Evolutionary conservation across 2,113 vertebrate species (phyloP).

Genomic region (Passer domesticus): DNA sequence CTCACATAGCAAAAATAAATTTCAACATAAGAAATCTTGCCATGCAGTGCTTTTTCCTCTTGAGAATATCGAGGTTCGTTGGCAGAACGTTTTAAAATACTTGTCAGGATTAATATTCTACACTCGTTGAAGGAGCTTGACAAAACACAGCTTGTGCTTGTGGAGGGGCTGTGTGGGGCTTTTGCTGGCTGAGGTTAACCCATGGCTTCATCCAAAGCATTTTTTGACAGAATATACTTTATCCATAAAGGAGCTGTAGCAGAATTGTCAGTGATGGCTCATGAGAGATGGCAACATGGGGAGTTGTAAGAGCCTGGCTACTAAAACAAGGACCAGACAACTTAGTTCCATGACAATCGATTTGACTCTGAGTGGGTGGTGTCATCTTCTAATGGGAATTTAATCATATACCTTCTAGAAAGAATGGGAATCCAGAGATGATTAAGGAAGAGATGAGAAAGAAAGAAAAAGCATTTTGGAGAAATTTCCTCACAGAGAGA

Average conservation of each 20-base stretch:
- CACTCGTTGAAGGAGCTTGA: slow-evolving; percentile 8
- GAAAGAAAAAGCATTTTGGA: slow-evolving; percentile 35
- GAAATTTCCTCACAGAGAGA: slow-evolving; percentile 48
- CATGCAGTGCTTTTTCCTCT: background rate
- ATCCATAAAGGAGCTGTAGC: slow-evolving; percentile 26
- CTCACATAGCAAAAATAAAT: background rate
- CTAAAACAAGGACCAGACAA: background rate
- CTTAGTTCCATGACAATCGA: background rate
- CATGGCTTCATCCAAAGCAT: background rate
- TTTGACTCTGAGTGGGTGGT: background rate
- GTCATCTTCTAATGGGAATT: slow-evolving; percentile 15
- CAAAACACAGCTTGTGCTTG: slow-evolving; percentile 32
- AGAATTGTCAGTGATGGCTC: slow-evolving; percentile 14
- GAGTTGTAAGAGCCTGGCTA: background rate
- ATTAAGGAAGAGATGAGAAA: slow-evolving; percentile 42
- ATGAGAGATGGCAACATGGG: slow-evolving; percentile 27
- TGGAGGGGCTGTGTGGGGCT: background rate
- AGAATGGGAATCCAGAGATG: slow-evolving; percentile 18
- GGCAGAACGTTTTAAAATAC: slow-evolving; percentile 6
- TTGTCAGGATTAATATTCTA: slow-evolving; percentile 47
- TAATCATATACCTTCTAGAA: slow-evolving; percentile 27
- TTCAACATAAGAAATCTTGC: background rate
- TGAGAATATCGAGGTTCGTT: background rate
- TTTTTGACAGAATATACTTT: slow-evolving; percentile 51
- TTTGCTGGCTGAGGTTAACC: background rate